Percentiles rank a stretch among this genome's conserved stretches.
Evolutionary conservation across 2,888 invertebrate genomes (phyloP).

Genomic region (Altica lythri): DNA sequence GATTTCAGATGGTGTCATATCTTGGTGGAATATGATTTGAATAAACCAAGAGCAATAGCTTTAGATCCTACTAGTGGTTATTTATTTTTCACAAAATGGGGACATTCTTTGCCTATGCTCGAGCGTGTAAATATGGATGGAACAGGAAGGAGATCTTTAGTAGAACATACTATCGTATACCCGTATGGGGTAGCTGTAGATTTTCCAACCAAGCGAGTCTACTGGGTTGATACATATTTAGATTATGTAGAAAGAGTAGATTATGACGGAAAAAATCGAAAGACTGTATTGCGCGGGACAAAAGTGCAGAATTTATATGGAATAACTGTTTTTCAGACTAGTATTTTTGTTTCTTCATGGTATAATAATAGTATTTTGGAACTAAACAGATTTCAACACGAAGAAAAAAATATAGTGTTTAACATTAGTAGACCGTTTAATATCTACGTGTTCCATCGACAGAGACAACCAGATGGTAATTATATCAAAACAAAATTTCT

Average conservation of each 20-base stretch:
- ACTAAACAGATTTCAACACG: constrained; percentile 63
- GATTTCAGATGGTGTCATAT: constrained; percentile 67
- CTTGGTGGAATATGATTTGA: constrained; percentile 69
- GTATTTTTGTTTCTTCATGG: constrained; percentile 76
- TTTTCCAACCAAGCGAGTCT: constrained; percentile 70
- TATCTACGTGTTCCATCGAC: constrained; percentile 75
- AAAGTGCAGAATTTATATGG: constrained; percentile 71
- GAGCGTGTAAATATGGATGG: constrained; percentile 71
- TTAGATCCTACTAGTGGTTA: constrained; percentile 77
- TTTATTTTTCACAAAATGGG: constrained; percentile 81
- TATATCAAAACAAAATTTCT: constrained; percentile 26
- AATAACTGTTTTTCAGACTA: constrained; percentile 74
- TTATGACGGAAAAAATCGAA: constrained; percentile 73
- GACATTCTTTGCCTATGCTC: constrained; percentile 65
- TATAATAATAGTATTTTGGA: constrained; percentile 67
- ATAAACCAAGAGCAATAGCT: constrained; percentile 70
- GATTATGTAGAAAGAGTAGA: constrained; percentile 78
- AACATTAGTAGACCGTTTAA: constrained; percentile 67
- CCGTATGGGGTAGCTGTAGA: constrained; percentile 76
- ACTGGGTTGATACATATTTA: constrained; percentile 82
- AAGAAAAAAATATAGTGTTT: constrained; percentile 48
- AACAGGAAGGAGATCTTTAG: constrained; percentile 63
- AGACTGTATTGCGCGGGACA: constrained; percentile 61
- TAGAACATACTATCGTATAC: constrained; percentile 73
- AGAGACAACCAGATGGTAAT: constrained; percentile 74